phyloP scores from a whole-genome alignment of 2,888 invertebrate species.

The Cephus pygmeus region DNA sequence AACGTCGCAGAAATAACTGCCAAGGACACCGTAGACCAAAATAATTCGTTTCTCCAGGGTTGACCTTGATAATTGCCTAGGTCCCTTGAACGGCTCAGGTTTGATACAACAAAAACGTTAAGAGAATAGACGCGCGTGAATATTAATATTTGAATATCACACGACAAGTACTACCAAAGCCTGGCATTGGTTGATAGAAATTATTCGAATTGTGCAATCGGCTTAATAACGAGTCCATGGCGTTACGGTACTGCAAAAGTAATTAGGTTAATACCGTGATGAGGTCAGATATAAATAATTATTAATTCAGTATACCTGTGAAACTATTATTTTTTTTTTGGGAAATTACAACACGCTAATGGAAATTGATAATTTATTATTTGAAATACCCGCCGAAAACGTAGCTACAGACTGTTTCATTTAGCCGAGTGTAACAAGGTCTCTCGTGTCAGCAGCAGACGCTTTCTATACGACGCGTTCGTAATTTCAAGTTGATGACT shows the following conservation, averaged over 20 bases:
- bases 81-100: background rate
- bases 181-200: background rate
- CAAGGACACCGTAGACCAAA: background rate
- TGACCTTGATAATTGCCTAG: background rate
- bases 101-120: background rate
- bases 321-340: background rate
- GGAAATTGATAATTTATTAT: background rate
- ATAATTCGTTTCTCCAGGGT: background rate
- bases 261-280: background rate
- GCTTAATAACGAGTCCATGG: background rate
- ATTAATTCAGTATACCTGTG: background rate
- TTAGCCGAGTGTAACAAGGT: background rate
- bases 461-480: background rate
- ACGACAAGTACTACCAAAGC: background rate
- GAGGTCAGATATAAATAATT: background rate
- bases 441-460: background rate
- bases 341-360: background rate
- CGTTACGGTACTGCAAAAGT: background rate
- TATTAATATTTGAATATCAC: background rate
- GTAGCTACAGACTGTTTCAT: background rate
- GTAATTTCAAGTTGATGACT: background rate
- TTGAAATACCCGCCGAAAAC: background rate
- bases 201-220: background rate
- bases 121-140: background rate
- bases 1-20: background rate